Evolutionary conservation across 2,888 invertebrate genomes (phyloP), one percentile per base, ranked within the genome.

Genomic region (Electrophaes corylata): DNA sequence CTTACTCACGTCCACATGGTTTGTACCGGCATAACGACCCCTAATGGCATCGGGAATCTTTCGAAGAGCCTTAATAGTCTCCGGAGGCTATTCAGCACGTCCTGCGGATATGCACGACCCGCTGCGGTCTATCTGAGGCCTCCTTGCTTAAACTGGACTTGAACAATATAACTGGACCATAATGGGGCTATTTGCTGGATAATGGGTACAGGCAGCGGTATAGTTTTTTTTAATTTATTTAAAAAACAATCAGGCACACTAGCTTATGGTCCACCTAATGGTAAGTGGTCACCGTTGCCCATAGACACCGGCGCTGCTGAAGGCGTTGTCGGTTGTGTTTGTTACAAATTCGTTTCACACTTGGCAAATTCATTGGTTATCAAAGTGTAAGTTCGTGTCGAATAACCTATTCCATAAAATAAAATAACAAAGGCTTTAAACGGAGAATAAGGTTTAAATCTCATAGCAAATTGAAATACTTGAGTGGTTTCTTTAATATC

Each of bases 31-130:
- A 29, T 37, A 48, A 39, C 43, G 40, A 50, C 23, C 39, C 19
- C 18, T 16, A 52, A 26, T 35, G 37, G 41, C 44, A 55, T 55
- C 26, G 49, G 57, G 55, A 60, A 51, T 62, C 60, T 60, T 57
- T 60, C 45, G 46, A 37, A 39, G 55, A 52, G 45, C 53, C 51
- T 18, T 50, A 57, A 57, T 57, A 55, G 58, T 16, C 54, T 50
- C 31, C 33, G 59, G 19, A 59, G 44, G 47, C 40, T 35, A n/a
- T 52, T 61, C 55, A 55, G 44, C 60, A 57, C 56, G 46, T 53
- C 49, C 51, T 41, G 43, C 35, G 49, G 50, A 40, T 55, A 51
- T 54, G 57, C 50, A 33, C 26, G 16, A 31, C 31, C 35, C 23
- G 11, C 16, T 49, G 48, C 35, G 51, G 51, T 51, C 43, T 53